Evolutionary conservation across 2,888 invertebrate genomes (phyloP), one percentile per base, ranked within the genome.

Genomic region (Serrognathus titanus): DNA sequence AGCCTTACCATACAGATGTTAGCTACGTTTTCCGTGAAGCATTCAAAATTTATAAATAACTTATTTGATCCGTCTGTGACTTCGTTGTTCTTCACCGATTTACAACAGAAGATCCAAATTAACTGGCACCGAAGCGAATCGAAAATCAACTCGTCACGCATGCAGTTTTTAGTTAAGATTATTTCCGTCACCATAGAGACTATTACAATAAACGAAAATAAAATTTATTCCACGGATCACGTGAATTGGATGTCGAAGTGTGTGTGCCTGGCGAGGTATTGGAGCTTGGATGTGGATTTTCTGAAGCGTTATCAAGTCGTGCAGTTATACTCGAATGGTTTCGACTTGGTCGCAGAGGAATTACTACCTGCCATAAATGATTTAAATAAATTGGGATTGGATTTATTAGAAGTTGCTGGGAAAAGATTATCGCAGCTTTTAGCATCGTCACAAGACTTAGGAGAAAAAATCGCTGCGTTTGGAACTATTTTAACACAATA

Each of bases 391-490:
- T 59, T 95, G 55, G 86, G 92, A 8, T 80, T 83, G 1, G 84
- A 89, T 61, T 79, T 97, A 57, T 76, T 95, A 24, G 84, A 87
- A 24, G 85, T 96, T 53, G 90, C 89, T n/a, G 92, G 90, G 5
- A 87, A 90, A 71, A 82, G 96, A 62, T 77, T 96, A 58, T 85
- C 86, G 73, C 82, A 86, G 46, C 85, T 82, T 63, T 81, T 86
- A 66, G 83, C 79, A 65, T 83, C 78, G 66, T 83, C 84, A 58
- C 84, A 75, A 61, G 78, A 79, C 71, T 81, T 83, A 66, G 84
- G 82, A 64, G 85, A 80, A 73, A 87, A 85, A 79, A 83, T 94
- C 45, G 86, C 91, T 1, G 85, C 88, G 5, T 83, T 94, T 61
- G 89, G 90, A 57, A 89, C 94, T 3, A 81, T 86, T 24, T 79